Percentiles rank a stretch among this genome's conserved stretches.
Evolutionary conservation across 2,797 vertebrate species (phyloP).

Genomic region (Glyptemys insculpta): DNA sequence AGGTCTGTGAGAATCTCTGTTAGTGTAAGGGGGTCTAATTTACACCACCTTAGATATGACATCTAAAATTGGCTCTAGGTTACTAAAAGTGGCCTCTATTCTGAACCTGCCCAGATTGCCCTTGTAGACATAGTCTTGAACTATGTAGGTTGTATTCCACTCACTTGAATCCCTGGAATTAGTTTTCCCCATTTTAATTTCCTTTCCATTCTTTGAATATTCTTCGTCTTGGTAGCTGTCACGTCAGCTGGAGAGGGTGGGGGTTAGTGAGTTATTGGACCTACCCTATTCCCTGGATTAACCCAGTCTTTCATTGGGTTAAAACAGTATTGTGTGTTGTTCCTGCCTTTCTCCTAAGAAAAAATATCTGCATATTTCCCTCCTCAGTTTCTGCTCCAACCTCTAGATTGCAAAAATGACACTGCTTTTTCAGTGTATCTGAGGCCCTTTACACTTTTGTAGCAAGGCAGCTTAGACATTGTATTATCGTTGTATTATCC

Average conservation of each 20-base stretch:
- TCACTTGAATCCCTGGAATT: neutral
- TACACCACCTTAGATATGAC: too few species aligned
- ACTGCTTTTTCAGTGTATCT: neutral
- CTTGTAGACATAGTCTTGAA: neutral
- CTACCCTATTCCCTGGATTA: neutral
- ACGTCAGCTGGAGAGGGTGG: neutral
- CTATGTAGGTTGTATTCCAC: neutral
- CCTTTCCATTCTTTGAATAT: neutral
- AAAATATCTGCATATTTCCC: neutral
- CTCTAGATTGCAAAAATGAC: neutral
- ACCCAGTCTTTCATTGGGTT: neutral
- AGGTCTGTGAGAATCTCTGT: neutral
- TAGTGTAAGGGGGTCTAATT: too few species aligned
- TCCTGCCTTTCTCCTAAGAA: neutral
- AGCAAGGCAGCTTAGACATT: neutral
- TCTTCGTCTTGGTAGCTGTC: neutral
- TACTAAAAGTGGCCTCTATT: neutral
- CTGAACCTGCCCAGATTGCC: neutral
- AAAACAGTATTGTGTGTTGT: neutral
- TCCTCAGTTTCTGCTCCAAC: neutral
- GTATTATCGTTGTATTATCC: neutral
- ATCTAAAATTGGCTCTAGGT: too few species aligned
- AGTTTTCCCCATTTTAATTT: neutral
- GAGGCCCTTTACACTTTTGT: neutral
- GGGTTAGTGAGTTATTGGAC: neutral